Base-by-base conservation (phyloP, 2,797 vertebrate species). In the Lophius americanus region DNA sequence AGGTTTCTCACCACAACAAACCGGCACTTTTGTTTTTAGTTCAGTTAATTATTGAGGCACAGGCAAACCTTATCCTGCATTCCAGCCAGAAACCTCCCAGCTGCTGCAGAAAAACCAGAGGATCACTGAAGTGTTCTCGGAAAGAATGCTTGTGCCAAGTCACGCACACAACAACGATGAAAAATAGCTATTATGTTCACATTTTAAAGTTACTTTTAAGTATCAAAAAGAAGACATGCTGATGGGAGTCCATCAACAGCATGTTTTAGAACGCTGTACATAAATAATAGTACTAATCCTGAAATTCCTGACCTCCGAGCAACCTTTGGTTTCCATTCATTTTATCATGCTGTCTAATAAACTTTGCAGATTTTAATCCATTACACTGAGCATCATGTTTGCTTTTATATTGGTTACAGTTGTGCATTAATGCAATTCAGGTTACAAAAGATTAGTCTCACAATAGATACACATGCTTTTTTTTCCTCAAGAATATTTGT, bases 1-100 rank as follows among this genome's bases (percentile, higher is more conserved):
- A 23, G 56, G 67, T 75, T 71, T 70, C 80, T 75, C 79, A 58
- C 71, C 63, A 65, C 55, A 12, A 79, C 72, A 81, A 80, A 77
- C 73, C 82, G 73, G 72, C 85, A 83, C 69, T 85, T 79, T 72
- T 68, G 8, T 59, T 36, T 78, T 89, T 72, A 80, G 72, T 84
- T 84, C 1, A 44, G 10, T 11, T 70, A 78, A 76, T 88, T 82
- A 82, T 72, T 58, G 68, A 83, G 57, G 78, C 68, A 37, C 59
- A 75, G 76, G 49, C 64, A 49, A 61, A 44, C 61, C 60, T 41
- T 58, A 65, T 51, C 72, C 67, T 70, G 79, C 8, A 32, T 73
- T 68, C 9, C 51, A 44, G 66, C 51, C 68, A 60, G 51, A 70
- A 67, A 47, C n/a, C 60, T 37, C 13, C 39, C 51, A 11, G 47